Percentiles rank a stretch among this genome's conserved stretches.
phyloP scores from a whole-genome alignment of 2,113 vertebrate genomes.

The Plotosus lineatus region DNA sequence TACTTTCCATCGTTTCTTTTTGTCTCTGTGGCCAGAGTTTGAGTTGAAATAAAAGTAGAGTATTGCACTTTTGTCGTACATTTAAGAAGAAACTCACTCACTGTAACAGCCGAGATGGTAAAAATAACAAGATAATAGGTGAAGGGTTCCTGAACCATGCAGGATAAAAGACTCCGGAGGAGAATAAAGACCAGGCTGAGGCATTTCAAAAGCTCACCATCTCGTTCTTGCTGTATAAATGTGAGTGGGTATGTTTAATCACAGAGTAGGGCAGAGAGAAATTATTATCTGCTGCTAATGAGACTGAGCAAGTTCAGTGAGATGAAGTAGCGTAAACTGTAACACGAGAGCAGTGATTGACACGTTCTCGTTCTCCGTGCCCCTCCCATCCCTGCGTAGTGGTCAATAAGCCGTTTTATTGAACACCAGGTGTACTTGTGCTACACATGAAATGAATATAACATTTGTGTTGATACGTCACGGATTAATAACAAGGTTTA shows the following conservation, averaged over 20 bases:
- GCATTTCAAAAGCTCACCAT: conserved; percentile 33
- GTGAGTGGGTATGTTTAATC: conserved; percentile 49
- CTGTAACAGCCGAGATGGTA: conserved; percentile 12
- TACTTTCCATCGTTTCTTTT: neutral
- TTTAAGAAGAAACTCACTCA: conserved; percentile 17
- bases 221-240: conserved; percentile 31
- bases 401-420: conserved; percentile 60
- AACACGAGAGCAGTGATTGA: conserved; percentile 48
- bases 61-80: neutral
- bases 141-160: conserved; percentile 36
- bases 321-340: conserved; percentile 44
- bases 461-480: neutral
- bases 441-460: conserved; percentile 21
- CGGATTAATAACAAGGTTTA: neutral
- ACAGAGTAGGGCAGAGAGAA: conserved; percentile 46
- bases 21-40: neutral
- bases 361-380: conserved; percentile 39
- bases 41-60: conserved; percentile 18
- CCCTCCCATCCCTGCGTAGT: conserved; percentile 30
- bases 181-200: conserved; percentile 31
- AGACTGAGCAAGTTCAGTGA: conserved; percentile 49
- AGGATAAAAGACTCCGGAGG: conserved; percentile 46
- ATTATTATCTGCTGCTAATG: conserved; percentile 55
- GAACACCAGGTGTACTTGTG: conserved; percentile 24
- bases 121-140: conserved; percentile 40